These are phyloP conservation scores for Heterotilapia buettikoferi DNA, from an alignment of 2,113 vertebrate genomes.

Conservation along the genomic window DNA sequence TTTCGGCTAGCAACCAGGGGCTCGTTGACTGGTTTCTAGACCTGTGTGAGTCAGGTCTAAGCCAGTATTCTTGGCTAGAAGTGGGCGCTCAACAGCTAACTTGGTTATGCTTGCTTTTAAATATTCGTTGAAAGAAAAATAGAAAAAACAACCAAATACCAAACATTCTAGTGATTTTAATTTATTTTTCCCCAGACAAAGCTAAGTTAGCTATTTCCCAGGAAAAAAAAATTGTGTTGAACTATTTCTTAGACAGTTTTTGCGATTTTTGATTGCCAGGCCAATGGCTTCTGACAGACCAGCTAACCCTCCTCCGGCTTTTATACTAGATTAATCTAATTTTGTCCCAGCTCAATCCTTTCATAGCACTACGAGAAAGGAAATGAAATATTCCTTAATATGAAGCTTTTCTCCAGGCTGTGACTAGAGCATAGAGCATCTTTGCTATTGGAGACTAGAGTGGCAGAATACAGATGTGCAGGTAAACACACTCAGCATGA, in stretches of 20 bases:
- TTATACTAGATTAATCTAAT: neutral
- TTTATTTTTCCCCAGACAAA: neutral
- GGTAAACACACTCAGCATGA: slow-evolving; percentile 28
- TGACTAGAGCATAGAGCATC: neutral
- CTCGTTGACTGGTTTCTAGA: neutral
- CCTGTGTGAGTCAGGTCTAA: neutral
- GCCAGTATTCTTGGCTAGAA: neutral
- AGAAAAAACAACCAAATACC: neutral
- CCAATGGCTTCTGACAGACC: neutral
- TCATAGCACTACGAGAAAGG: neutral
- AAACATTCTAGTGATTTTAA: neutral
- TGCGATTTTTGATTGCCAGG: neutral
- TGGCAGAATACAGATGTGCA: neutral
- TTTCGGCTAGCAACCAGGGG: neutral
- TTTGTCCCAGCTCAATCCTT: neutral
- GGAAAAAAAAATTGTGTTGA: neutral
- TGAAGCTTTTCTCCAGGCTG: neutral
- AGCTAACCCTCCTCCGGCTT: neutral
- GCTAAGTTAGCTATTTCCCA: neutral
- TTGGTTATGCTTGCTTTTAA: neutral
- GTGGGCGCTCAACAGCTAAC: neutral
- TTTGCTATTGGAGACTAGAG: neutral
- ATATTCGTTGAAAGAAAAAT: neutral
- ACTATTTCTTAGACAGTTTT: neutral
- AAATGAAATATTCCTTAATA: neutral